These are phyloP conservation scores for Anoplius nigerrimus DNA, from an alignment of 2,888 invertebrate genomes.

Conservation along the genomic window DNA sequence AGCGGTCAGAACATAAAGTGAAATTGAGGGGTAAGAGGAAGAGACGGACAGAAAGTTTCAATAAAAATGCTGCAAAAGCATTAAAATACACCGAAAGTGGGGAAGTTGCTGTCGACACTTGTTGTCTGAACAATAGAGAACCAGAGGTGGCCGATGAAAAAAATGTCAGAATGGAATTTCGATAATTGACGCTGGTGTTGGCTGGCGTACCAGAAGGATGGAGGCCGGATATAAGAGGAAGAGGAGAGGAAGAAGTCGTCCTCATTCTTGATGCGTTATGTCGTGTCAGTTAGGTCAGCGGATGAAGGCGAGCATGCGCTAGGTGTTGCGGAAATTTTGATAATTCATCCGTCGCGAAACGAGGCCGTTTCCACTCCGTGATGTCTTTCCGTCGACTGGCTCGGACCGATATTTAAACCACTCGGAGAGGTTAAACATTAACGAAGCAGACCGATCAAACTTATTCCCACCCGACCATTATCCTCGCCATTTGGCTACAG, in stretches of 20 bases:
- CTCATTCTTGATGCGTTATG: constrained; percentile 24
- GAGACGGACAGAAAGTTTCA: too few species aligned
- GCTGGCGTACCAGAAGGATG: neutral
- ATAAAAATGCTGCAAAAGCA: too few species aligned
- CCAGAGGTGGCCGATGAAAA: too few species aligned
- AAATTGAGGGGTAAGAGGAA: too few species aligned
- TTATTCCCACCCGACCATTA: too few species aligned
- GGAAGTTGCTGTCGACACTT: too few species aligned
- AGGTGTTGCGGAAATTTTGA: constrained; percentile 58
- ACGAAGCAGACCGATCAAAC: neutral
- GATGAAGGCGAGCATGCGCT: constrained; percentile 25
- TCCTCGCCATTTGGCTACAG: too few species aligned
- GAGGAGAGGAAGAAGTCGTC: neutral
- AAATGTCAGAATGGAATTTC: constrained; percentile 15
- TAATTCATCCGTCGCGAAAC: constrained; percentile 52
- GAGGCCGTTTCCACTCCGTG: neutral
- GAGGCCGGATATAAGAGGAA: constrained; percentile 19
- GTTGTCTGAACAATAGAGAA: too few species aligned
- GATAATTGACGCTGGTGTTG: constrained; percentile 21
- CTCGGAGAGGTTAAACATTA: neutral
- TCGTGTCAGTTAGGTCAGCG: constrained; percentile 25
- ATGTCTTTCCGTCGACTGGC: neutral
- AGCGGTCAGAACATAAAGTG: too few species aligned
- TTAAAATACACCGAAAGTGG: too few species aligned
- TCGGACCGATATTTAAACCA: constrained; percentile 40